phyloP scores from a whole-genome alignment of 2,888 invertebrate genomes.

The Strigamia transsilvanica region DNA sequence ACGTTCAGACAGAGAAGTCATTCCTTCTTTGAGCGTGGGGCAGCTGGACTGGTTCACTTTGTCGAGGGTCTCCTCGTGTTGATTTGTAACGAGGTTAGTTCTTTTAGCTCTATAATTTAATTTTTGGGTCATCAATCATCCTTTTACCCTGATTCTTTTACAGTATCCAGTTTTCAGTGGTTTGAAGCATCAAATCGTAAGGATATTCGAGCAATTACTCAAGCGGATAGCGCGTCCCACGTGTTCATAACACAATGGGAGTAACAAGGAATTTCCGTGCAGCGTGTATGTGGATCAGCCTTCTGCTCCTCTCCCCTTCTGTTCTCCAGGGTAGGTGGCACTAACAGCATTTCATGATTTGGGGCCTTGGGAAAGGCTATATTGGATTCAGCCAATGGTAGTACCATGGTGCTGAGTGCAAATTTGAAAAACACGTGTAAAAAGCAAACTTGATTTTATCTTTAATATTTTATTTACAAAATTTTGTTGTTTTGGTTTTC shows the following conservation, averaged over 20 bases:
- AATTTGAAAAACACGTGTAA: background rate
- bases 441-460: no score
- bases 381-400: background rate
- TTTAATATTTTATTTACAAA: background rate
- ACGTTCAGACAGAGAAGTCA: background rate
- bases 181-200: background rate
- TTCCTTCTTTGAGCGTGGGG: background rate
- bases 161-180: background rate
- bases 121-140: slow-evolving; percentile 2
- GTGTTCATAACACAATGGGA: slow-evolving; percentile 7
- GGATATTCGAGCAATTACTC: background rate
- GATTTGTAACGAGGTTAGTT: slow-evolving; percentile 12
- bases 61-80: slow-evolving; percentile 2
- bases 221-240: slow-evolving; percentile 20
- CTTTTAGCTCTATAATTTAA: background rate
- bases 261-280: background rate
- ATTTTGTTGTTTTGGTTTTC: background rate
- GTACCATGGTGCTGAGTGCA: background rate
- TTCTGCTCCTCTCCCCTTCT: slow-evolving; percentile 23
- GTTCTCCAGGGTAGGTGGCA: background rate
- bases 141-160: background rate
- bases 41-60: background rate
- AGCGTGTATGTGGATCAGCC: slow-evolving; percentile 14
- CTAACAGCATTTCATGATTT: background rate
- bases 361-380: background rate